Evolutionary conservation across 1,140 invertebrate genomes (phyloP), one percentile per base, ranked within the genome.

Genomic region (Reticulitermes speratus): DNA sequence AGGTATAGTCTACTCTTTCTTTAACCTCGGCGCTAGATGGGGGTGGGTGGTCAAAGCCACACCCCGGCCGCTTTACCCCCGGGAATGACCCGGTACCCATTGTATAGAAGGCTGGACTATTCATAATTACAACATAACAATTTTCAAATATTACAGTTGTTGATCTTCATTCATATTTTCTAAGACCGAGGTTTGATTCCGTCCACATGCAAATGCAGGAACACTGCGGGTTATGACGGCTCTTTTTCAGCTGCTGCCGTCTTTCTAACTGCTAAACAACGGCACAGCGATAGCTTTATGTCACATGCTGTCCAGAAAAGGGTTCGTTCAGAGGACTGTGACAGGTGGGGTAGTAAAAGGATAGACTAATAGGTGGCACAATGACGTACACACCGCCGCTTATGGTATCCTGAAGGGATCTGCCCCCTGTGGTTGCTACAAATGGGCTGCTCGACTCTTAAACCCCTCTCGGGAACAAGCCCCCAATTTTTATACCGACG

Each of bases 301-400:
- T 30, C 30, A 75, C 65, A 30, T 75, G 65, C n/a, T n/a, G 65
- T n/a, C 25, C n/a, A 9, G 5, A 11, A 12, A 11, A 25, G 65
- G 65, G 65, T 25, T 65, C 2, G 65, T 75, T 11, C 25, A 75
- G 65, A 75, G 65, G 8, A 30, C 30, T 75, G 65, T 75, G 65
- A 75, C 65, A 75, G 65, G 65, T 75, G 65, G 65, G 59, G 65
- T 30, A 75, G 25, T 75, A 75, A 75, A 75, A 16, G 65, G 65
- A 75, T 30, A 25, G 7, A 75, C 65, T 75, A 75, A 75, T 75
- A 30, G 65, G n/a, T 25, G 65, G n/a, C 65, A 75, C n/a, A 30
- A 30, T 75, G 65, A 75, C 3, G 65, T 75, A 75, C n/a, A 75
- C 25, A n/a, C 65, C 7, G 65, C 65, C 65, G n/a, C n/a, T 3